Conservation (phyloP, 2,797 vertebrate species). For the Ciconia nigra region DNA sequence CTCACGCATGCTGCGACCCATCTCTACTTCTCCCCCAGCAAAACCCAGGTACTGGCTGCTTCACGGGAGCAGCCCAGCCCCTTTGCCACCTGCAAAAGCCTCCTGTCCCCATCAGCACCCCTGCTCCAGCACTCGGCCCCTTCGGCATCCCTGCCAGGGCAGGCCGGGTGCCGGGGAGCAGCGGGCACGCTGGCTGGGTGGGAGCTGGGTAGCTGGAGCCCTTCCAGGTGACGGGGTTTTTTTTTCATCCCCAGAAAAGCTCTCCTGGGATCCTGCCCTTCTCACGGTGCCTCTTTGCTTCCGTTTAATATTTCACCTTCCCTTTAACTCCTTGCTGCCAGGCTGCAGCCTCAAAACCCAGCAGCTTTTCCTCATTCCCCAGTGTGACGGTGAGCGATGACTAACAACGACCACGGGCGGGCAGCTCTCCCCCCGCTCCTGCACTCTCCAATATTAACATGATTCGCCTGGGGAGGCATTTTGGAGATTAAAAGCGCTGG, state of each 20-base stretch:
- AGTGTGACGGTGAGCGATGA: fast-evolving
- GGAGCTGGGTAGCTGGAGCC: background rate
- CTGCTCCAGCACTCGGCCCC: background rate
- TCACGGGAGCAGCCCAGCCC: background rate
- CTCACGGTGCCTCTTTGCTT: background rate
- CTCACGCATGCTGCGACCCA: fast-evolving
- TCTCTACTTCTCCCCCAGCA: background rate
- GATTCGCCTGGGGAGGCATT: background rate
- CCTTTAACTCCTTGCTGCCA: background rate
- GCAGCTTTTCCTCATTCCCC: background rate
- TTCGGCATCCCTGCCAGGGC: fast-evolving
- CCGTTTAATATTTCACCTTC: background rate
- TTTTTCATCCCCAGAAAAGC: background rate
- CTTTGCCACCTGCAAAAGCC: background rate
- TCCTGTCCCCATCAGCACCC: background rate
- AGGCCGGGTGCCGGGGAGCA: background rate
- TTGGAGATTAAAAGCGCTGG: background rate
- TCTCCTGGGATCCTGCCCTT: background rate
- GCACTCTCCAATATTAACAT: constrained; percentile 25
- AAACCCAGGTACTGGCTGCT: fast-evolving
- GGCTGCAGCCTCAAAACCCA: background rate
- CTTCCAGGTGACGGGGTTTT: background rate
- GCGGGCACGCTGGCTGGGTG: background rate
- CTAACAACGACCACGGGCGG: background rate
- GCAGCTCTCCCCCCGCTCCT: background rate